Conservation (phyloP, 2,888 invertebrate genomes). For the Temnothorax unifasciatus region DNA sequence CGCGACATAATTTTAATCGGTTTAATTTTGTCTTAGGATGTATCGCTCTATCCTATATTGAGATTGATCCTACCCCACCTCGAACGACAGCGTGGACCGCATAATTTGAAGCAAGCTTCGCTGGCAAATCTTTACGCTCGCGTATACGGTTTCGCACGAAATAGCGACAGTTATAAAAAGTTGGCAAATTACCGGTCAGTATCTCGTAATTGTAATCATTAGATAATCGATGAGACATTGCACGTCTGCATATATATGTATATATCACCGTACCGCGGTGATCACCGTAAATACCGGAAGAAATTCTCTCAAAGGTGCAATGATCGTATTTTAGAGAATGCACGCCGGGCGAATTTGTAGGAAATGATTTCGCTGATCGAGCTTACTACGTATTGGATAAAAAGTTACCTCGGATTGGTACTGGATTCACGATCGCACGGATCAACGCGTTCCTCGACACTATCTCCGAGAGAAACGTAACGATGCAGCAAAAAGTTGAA, state of each 20-base stretch:
- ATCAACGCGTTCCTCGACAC: slow-evolving; percentile 92
- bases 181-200: slow-evolving; percentile 29
- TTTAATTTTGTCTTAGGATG: slow-evolving; percentile 84
- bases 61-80: slow-evolving; percentile 92
- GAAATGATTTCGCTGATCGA: slow-evolving; percentile 93
- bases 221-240: not conserved
- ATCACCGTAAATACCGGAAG: not conserved
- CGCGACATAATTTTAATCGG: no score
- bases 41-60: slow-evolving; percentile 91
- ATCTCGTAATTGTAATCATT: not conserved
- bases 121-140: slow-evolving; percentile 92
- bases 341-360: slow-evolving; percentile 86
- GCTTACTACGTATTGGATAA: slow-evolving; percentile 91
- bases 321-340: slow-evolving; percentile 85
- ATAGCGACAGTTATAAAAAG: slow-evolving; percentile 86
- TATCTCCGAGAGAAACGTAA: slow-evolving; percentile 90
- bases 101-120: slow-evolving; percentile 93
- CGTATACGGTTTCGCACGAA: slow-evolving; percentile 91
- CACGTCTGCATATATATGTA: no score
- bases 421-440: slow-evolving; percentile 89
- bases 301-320: not conserved
- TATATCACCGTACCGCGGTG: no score
- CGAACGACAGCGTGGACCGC: slow-evolving; percentile 93
- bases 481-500: slow-evolving; percentile 89
- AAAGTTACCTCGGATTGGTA: slow-evolving; percentile 85